Base-by-base conservation (phyloP, 2,113 vertebrate genomes). In the Cryptomyrus ogoouensis region DNA sequence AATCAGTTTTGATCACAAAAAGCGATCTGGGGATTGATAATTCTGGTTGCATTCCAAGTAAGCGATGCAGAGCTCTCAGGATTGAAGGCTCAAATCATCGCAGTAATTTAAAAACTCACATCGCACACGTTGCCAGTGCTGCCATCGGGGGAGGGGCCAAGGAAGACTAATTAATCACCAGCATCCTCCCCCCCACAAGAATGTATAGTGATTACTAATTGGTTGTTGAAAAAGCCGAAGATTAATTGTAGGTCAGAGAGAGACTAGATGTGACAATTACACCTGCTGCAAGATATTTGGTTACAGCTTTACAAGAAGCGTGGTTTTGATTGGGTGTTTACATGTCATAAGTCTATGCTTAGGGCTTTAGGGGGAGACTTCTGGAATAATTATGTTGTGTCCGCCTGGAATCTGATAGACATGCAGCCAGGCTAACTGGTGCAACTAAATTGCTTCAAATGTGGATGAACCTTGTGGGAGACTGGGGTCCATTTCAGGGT, bases 21-120 rank as follows among this genome's bases (percentile, higher is more conserved):
- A 24, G 83, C 19, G 8, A 35, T 85, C 83, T 87, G 62, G 58
- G 49, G 49, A 90, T 87, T 92, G 84, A 52, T 35, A 47, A 88
- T 92, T 86, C 6, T 91, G 89, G 90, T 92, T 92, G 84, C 91
- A 89, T 90, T 89, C 74, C 85, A 91, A 86, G 88, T 90, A 90
- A 92, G 89, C 91, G 91, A 90, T 92, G 91, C 86, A 91, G 90
- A 89, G 90, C 50, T 24, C 90, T 15, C 50, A 90, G 56, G 50
- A 88, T 89, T 85, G 17, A 91, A 91, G 58, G 89, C 92, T 91
- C 93, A 39, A 90, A 39, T 87, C 89, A 70, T 90, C 80, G 24
- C 89, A 52, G 47, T 87, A 87, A 89, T 70, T 85, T 89, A 53
- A 52, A 91, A 66, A 39, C 44, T 46, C 19, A 24, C 44, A n/a